A percentile compares a stretch with the other conserved stretches of the same genome.
Conservation (phyloP, 2,113 vertebrate genomes). For the Dromiciops gliroides region DNA sequence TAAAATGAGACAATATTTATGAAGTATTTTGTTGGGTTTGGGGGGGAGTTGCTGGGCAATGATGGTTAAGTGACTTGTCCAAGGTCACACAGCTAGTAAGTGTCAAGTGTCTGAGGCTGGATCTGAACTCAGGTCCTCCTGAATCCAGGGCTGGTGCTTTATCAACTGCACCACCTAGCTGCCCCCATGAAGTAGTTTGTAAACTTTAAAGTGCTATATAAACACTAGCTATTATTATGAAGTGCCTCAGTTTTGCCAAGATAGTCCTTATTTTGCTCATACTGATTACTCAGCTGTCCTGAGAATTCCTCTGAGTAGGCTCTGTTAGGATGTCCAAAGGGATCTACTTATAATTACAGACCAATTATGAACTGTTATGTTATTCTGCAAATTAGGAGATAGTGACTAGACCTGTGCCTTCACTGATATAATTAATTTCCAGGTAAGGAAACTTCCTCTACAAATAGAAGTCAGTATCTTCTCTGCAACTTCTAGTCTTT, state of each 20-base stretch:
- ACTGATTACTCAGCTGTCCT: not conserved
- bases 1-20: not conserved
- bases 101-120: no score
- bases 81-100: no score
- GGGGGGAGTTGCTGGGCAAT: no score
- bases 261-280: constrained; percentile 38
- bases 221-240: not conserved
- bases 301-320: not conserved
- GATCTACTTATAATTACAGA: constrained; percentile 38
- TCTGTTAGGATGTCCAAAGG: constrained; percentile 19
- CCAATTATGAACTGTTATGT: constrained; percentile 36
- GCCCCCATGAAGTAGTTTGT: not conserved
- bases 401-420: not conserved
- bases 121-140: no score
- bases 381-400: not conserved
- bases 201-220: not conserved
- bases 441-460: not conserved
- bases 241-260: not conserved
- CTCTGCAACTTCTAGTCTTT: not conserved
- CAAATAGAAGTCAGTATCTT: not conserved
- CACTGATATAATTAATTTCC: not conserved
- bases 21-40: no score
- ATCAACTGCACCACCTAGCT: no score
- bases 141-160: no score
- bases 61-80: no score